Evolutionary conservation across 1,140 invertebrate genomes (phyloP).

Genomic region (Spodoptera litura): DNA sequence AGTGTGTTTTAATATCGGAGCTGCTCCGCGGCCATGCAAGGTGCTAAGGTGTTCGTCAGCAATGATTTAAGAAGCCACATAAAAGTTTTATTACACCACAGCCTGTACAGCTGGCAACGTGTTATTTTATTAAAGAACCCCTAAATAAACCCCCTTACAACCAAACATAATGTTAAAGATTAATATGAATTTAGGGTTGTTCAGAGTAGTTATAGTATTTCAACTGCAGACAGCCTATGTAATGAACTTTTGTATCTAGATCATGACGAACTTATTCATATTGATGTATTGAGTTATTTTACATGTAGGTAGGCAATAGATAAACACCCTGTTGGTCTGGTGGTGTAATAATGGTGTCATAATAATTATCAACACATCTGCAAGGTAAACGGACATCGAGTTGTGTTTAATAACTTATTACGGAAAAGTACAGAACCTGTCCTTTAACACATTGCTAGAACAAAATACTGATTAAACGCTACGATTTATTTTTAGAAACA

Average conservation of each 20-base stretch:
- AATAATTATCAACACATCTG: no score
- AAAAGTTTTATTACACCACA: slow-evolving; percentile 59
- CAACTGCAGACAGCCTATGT: no score
- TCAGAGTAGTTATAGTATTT: neutral
- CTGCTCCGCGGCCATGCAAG: slow-evolving; percentile 32
- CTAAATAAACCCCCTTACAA: slow-evolving; percentile 42
- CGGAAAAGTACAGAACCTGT: slow-evolving; percentile 3
- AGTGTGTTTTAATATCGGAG: slow-evolving; percentile 31
- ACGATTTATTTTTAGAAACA: neutral
- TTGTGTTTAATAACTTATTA: no score
- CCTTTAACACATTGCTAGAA: neutral
- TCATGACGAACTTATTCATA: no score
- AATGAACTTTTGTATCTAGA: neutral
- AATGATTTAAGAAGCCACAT: slow-evolving; percentile 60
- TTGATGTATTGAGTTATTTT: no score
- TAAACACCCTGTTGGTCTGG: no score
- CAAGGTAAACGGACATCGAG: no score
- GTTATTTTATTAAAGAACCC: slow-evolving; percentile 50
- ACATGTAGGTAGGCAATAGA: no score
- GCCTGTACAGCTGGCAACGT: slow-evolving; percentile 44
- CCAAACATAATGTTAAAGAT: slow-evolving; percentile 21
- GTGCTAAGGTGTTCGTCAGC: slow-evolving; percentile 44
- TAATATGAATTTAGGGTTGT: neutral
- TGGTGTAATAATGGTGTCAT: no score
- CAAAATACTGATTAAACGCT: no score